Base-by-base conservation (phyloP, 1,140 invertebrate genomes). In the Neomicropteryx cornuta region DNA sequence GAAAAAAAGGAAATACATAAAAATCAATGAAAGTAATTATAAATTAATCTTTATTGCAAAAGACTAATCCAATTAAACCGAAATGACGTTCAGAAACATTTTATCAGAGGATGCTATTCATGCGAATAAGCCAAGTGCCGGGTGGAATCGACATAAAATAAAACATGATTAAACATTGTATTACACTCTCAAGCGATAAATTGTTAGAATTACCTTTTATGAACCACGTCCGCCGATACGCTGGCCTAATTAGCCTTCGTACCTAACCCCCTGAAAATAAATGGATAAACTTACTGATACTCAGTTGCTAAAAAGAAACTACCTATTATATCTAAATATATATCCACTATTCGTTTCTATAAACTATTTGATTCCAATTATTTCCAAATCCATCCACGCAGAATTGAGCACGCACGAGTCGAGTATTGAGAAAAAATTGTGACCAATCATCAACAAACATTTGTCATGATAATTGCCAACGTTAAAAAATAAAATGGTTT, bases 361-460 rank as follows among this genome's bases (percentile, higher is more conserved):
- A n/a, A 35, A 35, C 23, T 21, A 18, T 10, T 8, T 21, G 13
- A 39, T 24, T 30, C 13, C 27, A 13, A 42, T 37, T 38, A 5
- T 32, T 22, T 32, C 31, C 41, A 38, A 38, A 43, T 37, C 41
- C 39, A 31, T 17, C 16, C 41, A 21, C 41, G 36, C 22, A 27
- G 21, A 38, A 27, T 22, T 32, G 31, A 37, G 31, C 33, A 13
- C 18, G 23, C 36, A 30, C 38, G 22, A 30, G 38, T 42, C 39
- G 38, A 32, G 16, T 34, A 38, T 17, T 27, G 36, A 38, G 28
- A 30, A 43, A 43, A 42, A 43, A 43, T 43, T 43, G 38, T 37
- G 35, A 32, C 41, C 41, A 43, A 43, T 43, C 41, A 43, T 43
- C 41, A 43, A 43, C 41, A 43, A 43, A 43, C 41, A 43, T 36